Evolutionary conservation across 2,888 invertebrate species (phyloP).

Genomic region (Eupithecia centaureata): DNA sequence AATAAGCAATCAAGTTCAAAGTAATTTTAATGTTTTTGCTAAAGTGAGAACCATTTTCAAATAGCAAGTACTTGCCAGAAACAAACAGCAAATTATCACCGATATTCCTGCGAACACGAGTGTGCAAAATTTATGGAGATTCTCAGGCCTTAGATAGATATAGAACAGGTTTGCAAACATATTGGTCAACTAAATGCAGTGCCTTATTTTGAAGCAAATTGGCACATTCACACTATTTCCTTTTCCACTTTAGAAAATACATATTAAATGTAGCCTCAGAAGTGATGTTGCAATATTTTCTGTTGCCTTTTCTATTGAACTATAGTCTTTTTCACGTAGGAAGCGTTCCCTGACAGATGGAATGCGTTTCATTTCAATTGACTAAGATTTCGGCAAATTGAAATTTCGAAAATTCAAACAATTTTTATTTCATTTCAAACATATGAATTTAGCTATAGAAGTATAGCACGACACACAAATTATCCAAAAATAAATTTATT

Average conservation of each 20-base stretch:
- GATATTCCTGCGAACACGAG: neutral
- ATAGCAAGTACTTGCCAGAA: neutral
- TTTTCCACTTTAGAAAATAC: neutral
- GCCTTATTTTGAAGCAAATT: slow-evolving; percentile 16
- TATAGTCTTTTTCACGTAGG: no score
- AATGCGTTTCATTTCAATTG: no score
- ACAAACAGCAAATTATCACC: neutral
- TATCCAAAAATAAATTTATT: no score
- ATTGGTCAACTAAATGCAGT: slow-evolving; percentile 8
- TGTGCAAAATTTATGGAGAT: neutral
- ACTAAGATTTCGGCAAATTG: no score
- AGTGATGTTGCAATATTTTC: neutral
- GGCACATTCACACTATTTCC: neutral
- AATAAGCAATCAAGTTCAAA: no score
- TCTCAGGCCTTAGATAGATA: neutral
- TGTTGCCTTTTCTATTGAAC: slow-evolving; percentile 1
- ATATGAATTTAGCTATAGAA: no score
- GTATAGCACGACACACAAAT: no score
- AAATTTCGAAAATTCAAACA: no score
- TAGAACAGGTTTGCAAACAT: neutral
- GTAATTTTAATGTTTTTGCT: no score
- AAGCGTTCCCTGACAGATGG: no score
- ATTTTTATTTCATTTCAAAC: no score
- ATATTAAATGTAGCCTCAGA: neutral
- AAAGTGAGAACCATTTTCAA: neutral